These are phyloP conservation scores for Xyliphius kryptos DNA, from an alignment of 2,113 vertebrate genomes.

Conservation along the genomic window DNA sequence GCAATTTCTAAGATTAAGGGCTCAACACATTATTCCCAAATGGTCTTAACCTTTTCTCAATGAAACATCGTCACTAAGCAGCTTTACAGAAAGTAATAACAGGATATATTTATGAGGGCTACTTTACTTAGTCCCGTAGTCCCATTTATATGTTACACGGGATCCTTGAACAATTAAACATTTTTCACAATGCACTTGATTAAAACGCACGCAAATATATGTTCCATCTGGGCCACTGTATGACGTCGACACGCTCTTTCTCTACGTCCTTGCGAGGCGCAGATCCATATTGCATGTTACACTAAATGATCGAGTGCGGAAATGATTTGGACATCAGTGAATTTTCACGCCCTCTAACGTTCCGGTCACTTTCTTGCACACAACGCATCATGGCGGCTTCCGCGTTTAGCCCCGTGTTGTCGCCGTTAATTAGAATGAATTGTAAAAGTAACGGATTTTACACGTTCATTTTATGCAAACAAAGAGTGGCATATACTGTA, in stretches of 20 bases:
- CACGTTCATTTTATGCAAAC: conserved; percentile 11
- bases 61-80: no score
- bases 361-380: background rate
- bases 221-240: conserved; percentile 39
- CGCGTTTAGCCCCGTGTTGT: conserved; percentile 29
- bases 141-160: background rate
- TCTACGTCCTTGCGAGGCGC: no score
- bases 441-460: conserved; percentile 23
- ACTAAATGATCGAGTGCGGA: background rate
- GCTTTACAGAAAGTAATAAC: no score
- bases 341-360: background rate
- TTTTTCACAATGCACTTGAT: background rate
- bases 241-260: background rate
- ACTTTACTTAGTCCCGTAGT: background rate
- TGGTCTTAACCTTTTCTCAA: no score
- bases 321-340: background rate
- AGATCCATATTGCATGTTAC: background rate
- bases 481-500: conserved; percentile 38
- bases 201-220: background rate
- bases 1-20: no score
- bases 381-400: conserved; percentile 54
- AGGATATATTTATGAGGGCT: no score
- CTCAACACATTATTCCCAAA: no score
- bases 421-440: conserved; percentile 50
- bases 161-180: background rate